A percentile compares a stretch with the other conserved stretches of the same genome.
These are phyloP conservation scores for Drosophila willistoni DNA, from an alignment of 1,140 invertebrate genomes.

Conservation along the genomic window DNA sequence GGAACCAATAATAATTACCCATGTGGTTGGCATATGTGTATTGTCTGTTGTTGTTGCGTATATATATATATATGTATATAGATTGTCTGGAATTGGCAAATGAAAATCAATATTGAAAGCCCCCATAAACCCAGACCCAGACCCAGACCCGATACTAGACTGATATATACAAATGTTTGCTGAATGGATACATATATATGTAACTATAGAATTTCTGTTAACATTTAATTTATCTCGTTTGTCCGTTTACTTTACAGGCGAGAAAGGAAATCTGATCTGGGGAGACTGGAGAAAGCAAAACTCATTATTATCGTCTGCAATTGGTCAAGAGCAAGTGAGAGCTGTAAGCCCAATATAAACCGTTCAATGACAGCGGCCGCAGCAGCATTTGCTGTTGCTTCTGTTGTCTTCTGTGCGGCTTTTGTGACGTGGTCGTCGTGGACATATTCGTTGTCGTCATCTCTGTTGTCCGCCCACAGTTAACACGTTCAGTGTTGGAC, in stretches of 20 bases:
- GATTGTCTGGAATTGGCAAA: slow-evolving; percentile 50
- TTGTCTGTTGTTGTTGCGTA: slow-evolving; percentile 15
- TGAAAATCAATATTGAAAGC: slow-evolving; percentile 72
- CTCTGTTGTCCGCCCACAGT: slow-evolving; percentile 26
- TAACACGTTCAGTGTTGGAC: slow-evolving; percentile 33
- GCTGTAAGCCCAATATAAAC: slow-evolving; percentile 34
- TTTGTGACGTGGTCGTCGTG: slow-evolving; percentile 26
- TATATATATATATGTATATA: too few relatives aligned
- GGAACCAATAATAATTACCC: slow-evolving; percentile 21
- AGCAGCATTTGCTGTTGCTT: slow-evolving; percentile 30
- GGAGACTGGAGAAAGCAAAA: slow-evolving; percentile 6
- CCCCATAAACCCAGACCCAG: slow-evolving; percentile 39
- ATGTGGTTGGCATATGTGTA: slow-evolving; percentile 30
- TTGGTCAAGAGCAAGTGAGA: neutral
- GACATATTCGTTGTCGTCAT: slow-evolving; percentile 2
- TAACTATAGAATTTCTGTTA: slow-evolving; percentile 2
- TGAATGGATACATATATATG: too few relatives aligned
- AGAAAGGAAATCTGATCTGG: slow-evolving; percentile 37
- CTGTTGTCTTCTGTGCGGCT: slow-evolving; percentile 21
- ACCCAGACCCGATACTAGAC: slow-evolving; percentile 17
- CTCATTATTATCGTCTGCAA: neutral
- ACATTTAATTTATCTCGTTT: slow-evolving; percentile 25
- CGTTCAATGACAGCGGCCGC: slow-evolving; percentile 66
- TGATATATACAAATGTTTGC: too few relatives aligned
- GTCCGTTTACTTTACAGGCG: slow-evolving; percentile 29